Percentiles rank a stretch among this genome's conserved stretches.
Evolutionary conservation across 2,113 vertebrate genomes (phyloP).

Genomic region (Penelope pileata): DNA sequence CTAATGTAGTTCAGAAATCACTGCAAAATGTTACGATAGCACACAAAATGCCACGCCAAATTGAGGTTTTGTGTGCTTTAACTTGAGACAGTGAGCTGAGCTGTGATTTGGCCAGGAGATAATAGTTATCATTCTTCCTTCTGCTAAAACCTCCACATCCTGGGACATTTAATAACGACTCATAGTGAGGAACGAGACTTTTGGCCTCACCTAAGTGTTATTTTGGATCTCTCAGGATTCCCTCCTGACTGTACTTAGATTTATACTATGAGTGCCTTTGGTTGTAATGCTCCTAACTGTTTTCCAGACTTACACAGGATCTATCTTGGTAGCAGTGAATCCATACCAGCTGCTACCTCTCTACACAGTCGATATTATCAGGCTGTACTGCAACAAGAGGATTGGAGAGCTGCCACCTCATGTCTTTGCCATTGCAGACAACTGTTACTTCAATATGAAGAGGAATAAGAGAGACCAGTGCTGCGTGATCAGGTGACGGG

Average conservation of each 20-base stretch:
- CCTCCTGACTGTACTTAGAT: neutral
- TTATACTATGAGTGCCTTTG: neutral
- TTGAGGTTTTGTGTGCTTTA: neutral
- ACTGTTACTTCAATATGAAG: slow-evolving; percentile 94
- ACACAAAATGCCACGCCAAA: neutral
- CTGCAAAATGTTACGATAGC: neutral
- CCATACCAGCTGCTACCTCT: slow-evolving; percentile 93
- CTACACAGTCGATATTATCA: slow-evolving; percentile 90
- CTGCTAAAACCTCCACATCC: neutral
- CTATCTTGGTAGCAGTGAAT: slow-evolving; percentile 96
- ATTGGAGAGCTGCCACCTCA: slow-evolving; percentile 92
- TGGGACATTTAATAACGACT: neutral
- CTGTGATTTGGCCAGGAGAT: neutral
- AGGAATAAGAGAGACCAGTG: slow-evolving; percentile 88
- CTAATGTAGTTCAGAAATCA: neutral
- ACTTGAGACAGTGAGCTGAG: neutral
- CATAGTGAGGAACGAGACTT: neutral
- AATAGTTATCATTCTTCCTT: neutral
- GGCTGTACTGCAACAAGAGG: slow-evolving; percentile 84
- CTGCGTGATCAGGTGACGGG: slow-evolving; percentile 92
- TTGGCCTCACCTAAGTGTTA: neutral
- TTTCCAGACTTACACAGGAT: slow-evolving; percentile 92
- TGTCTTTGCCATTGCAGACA: slow-evolving; percentile 93
- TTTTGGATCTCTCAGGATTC: neutral
- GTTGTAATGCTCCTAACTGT: neutral